A percentile compares a stretch with the other conserved stretches of the same genome.
These are phyloP conservation scores for Pyrrhosoma nymphula DNA, from an alignment of 2,888 invertebrate genomes.

Conservation along the genomic window DNA sequence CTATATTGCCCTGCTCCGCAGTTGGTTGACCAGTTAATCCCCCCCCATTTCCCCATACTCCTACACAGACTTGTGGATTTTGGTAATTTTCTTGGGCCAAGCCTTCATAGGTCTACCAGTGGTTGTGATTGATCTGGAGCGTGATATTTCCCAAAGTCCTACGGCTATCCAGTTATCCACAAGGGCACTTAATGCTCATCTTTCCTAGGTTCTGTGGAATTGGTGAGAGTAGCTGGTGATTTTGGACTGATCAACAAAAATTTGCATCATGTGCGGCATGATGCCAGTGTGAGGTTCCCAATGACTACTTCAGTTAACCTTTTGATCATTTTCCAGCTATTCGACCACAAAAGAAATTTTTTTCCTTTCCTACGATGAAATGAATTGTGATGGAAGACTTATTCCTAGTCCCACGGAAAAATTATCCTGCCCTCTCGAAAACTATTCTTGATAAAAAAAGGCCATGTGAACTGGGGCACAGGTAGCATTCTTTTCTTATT, in stretches of 20 bases:
- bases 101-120: not conserved
- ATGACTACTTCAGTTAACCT: not conserved
- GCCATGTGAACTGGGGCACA: constrained; percentile 38
- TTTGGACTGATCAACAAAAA: constrained; percentile 23
- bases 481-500: constrained; percentile 17
- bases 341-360: constrained; percentile 12
- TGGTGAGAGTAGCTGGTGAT: constrained; percentile 35
- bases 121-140: constrained; percentile 4
- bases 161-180: constrained; percentile 11
- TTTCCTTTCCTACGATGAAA: constrained; percentile 8
- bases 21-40: not conserved
- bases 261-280: not conserved
- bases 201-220: constrained; percentile 35
- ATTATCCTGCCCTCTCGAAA: not conserved
- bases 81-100: constrained; percentile 23
- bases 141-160: not conserved
- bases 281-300: not conserved
- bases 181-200: constrained; percentile 3
- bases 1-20: not conserved
- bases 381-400: constrained; percentile 44
- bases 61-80: not conserved
- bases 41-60: not conserved
- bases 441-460: constrained; percentile 18
- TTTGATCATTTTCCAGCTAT: constrained; percentile 30
- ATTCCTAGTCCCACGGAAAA: constrained; percentile 12